Percentiles rank a stretch among this genome's conserved stretches.
phyloP scores from a whole-genome alignment of 1,140 invertebrate species.

The Drosophila tsacasi region DNA sequence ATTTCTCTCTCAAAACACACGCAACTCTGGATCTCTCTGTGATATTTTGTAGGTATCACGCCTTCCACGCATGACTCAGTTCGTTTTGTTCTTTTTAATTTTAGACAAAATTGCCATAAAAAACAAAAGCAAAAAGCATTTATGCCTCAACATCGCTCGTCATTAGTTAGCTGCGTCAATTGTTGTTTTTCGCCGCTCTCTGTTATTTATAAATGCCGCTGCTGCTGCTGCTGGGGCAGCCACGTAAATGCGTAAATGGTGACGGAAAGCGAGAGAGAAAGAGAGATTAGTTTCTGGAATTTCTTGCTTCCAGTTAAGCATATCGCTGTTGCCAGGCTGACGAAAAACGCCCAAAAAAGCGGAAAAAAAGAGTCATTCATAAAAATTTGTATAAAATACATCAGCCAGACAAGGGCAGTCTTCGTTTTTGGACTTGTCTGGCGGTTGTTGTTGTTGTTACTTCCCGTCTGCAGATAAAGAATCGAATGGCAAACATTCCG shows the following conservation, averaged over 20 bases:
- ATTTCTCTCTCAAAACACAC: not conserved
- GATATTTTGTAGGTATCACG: conserved; percentile 62
- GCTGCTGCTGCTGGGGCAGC: conserved; percentile 28
- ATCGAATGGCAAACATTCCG: conserved; percentile 49
- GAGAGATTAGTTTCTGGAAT: conserved; percentile 33
- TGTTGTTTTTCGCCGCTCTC: conserved; percentile 15
- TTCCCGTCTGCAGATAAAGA: conserved; percentile 51
- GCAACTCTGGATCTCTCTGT: conserved; percentile 20
- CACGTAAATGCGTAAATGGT: conserved; percentile 40
- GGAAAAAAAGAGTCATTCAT: conserved; percentile 42
- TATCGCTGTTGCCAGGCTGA: conserved; percentile 36
- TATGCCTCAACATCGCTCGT: conserved; percentile 38
- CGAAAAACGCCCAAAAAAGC: conserved; percentile 10
- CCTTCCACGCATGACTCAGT: conserved; percentile 68
- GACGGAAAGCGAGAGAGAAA: conserved; percentile 15
- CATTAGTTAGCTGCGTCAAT: conserved; percentile 55
- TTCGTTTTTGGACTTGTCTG: conserved; percentile 28
- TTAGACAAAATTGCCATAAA: conserved; percentile 41
- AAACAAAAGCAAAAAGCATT: conserved; percentile 9
- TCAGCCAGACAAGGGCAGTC: conserved; percentile 23
- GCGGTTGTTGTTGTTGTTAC: conserved; percentile 7
- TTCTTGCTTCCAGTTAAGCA: conserved; percentile 26
- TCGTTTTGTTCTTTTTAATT: conserved; percentile 41
- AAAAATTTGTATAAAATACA: conserved; percentile 27
- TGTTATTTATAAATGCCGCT: conserved; percentile 52